Percentiles rank a stretch among this genome's conserved stretches.
These are phyloP conservation scores for Philereme vetulata DNA, from an alignment of 2,888 invertebrate genomes.

Conservation along the genomic window DNA sequence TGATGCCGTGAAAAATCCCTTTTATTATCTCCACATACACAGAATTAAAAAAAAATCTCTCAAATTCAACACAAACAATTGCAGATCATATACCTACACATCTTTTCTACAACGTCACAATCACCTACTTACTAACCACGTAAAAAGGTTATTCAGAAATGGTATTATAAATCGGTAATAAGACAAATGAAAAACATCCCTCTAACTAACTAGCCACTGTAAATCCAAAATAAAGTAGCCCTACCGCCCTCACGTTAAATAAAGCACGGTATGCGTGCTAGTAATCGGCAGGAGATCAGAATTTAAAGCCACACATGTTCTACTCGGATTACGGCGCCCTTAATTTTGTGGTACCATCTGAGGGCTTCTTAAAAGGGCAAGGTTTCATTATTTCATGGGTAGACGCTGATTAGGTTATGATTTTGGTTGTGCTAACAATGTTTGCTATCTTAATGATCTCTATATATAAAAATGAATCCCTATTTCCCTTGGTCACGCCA, in stretches of 20 bases:
- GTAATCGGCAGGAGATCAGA: constrained; percentile 79
- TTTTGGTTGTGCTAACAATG: neutral
- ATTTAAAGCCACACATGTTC: constrained; percentile 78
- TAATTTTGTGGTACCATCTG: constrained; percentile 49
- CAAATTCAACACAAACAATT: no score
- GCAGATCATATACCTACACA: no score
- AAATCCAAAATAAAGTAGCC: constrained; percentile 24
- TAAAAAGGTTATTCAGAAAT: no score
- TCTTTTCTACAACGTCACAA: no score
- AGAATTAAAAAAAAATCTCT: no score
- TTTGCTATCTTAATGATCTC: no score
- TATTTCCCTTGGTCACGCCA: no score
- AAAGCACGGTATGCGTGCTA: constrained; percentile 57
- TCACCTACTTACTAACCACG: no score
- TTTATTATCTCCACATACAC: no score
- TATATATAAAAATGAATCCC: no score
- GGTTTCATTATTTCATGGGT: constrained; percentile 29
- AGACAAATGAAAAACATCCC: constrained; percentile 1
- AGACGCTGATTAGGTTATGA: neutral
- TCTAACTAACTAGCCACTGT: constrained; percentile 13
- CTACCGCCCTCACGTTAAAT: constrained; percentile 27
- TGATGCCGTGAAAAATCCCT: no score
- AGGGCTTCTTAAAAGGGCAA: constrained; percentile 36
- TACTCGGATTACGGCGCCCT: constrained; percentile 70
- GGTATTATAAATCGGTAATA: no score